These are phyloP conservation scores for Lepilemur septentrionalis DNA, from an alignment of 2,797 vertebrate species.

Conservation along the genomic window DNA sequence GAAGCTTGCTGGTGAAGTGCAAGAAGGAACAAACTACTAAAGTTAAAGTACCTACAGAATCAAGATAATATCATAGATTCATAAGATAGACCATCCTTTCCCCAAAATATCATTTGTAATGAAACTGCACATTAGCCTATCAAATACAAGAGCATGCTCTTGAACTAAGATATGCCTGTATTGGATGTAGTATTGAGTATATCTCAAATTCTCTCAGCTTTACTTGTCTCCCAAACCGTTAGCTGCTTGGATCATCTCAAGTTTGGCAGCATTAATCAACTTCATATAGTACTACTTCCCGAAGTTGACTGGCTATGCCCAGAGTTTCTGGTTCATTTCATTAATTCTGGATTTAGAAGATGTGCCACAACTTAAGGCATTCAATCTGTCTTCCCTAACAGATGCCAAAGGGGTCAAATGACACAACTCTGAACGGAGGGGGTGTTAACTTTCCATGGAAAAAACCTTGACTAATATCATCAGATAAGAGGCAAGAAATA, in stretches of 20 bases:
- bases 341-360: conserved; percentile 29
- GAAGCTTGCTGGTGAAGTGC: not conserved
- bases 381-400: not conserved
- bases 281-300: not conserved
- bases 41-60: not conserved
- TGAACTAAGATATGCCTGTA: not conserved
- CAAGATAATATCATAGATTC: not conserved
- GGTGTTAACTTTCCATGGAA: not conserved
- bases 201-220: not conserved
- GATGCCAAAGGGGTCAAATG: not conserved
- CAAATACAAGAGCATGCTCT: not conserved
- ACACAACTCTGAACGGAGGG: not conserved
- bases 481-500: not conserved
- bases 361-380: not conserved
- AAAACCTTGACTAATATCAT: not conserved
- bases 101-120: not conserved
- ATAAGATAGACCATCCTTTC: not conserved
- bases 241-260: not conserved
- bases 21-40: not conserved
- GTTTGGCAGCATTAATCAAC: not conserved
- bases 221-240: not conserved
- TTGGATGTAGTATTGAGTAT: not conserved
- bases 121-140: not conserved
- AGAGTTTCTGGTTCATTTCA: not conserved
- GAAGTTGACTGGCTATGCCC: not conserved